Percentiles rank a stretch among this genome's conserved stretches.
phyloP scores from a whole-genome alignment of 2,888 invertebrate species.

The Beris morrisii region DNA sequence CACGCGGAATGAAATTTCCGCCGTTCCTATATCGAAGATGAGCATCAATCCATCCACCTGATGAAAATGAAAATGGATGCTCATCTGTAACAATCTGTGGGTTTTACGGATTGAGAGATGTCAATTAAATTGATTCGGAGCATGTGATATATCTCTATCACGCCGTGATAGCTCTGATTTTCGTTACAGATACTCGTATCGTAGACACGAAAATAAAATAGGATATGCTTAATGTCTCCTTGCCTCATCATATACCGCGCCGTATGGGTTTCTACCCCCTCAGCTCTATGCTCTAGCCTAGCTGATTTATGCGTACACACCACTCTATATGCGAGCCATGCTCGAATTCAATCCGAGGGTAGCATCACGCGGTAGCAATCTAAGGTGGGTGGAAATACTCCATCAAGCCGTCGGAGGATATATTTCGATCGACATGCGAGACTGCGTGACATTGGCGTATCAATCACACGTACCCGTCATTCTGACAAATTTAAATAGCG shows the following conservation, averaged over 20 bases:
- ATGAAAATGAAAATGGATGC: slow-evolving; percentile 45
- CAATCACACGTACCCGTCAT: slow-evolving; percentile 41
- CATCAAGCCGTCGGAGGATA: slow-evolving; percentile 21
- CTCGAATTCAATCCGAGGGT: too few relatives aligned
- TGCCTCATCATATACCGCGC: too few relatives aligned
- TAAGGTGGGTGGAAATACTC: too few relatives aligned
- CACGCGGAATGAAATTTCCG: slow-evolving; percentile 4
- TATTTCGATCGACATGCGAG: slow-evolving; percentile 43
- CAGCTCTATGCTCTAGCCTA: too few relatives aligned
- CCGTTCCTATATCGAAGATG: slow-evolving; percentile 13
- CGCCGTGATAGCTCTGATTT: too few relatives aligned
- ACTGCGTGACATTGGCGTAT: slow-evolving; percentile 44
- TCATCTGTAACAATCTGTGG: slow-evolving; percentile 40
- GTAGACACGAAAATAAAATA: too few relatives aligned
- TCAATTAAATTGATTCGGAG: slow-evolving; percentile 39
- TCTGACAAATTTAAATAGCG: slow-evolving; percentile 43
- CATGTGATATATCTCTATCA: slow-evolving; percentile 37
- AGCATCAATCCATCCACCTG: slow-evolving; percentile 40
- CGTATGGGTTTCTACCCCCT: too few relatives aligned
- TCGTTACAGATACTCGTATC: too few relatives aligned
- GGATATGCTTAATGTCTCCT: too few relatives aligned
- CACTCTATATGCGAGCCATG: too few relatives aligned
- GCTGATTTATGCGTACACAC: too few relatives aligned
- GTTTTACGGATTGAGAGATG: slow-evolving; percentile 37
- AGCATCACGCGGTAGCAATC: too few relatives aligned